These are phyloP conservation scores for Ailurus styani DNA, from an alignment of 2,113 vertebrate genomes.

Conservation along the genomic window DNA sequence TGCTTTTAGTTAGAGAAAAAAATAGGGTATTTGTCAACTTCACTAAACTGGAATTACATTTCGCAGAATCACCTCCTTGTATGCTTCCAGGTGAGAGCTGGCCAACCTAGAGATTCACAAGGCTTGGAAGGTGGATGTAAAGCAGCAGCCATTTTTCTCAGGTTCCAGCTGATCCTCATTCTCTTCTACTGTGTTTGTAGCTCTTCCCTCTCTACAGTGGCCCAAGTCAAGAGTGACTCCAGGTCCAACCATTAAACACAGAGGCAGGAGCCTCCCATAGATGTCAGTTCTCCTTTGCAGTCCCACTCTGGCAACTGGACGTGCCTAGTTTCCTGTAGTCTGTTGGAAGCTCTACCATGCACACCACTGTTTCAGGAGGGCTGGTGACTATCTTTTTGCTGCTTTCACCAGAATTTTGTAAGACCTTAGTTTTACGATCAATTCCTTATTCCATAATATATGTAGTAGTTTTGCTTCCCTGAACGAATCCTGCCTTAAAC, in stretches of 20 bases:
- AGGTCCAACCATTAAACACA: background rate
- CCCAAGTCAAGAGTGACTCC: background rate
- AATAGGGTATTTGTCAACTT: background rate
- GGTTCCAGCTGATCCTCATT: background rate
- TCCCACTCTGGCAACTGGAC: background rate
- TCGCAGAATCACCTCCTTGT: background rate
- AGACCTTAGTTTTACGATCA: background rate
- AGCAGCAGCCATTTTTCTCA: background rate
- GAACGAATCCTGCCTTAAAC: background rate
- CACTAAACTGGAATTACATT: background rate
- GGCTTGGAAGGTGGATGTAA: background rate
- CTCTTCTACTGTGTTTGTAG: background rate
- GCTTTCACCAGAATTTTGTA: background rate
- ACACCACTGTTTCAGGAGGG: background rate
- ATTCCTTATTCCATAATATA: background rate
- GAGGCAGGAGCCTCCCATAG: background rate
- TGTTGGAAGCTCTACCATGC: background rate
- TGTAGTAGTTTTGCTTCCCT: background rate
- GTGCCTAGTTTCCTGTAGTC: background rate
- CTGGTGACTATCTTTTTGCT: background rate
- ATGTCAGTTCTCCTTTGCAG: background rate
- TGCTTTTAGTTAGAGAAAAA: background rate
- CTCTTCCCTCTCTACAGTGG: background rate
- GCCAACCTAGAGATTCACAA: background rate
- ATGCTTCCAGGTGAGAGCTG: background rate